Percentiles rank a stretch among this genome's conserved stretches.
Conservation (phyloP, 2,888 invertebrate species). For the Drosophila tripunctata region DNA sequence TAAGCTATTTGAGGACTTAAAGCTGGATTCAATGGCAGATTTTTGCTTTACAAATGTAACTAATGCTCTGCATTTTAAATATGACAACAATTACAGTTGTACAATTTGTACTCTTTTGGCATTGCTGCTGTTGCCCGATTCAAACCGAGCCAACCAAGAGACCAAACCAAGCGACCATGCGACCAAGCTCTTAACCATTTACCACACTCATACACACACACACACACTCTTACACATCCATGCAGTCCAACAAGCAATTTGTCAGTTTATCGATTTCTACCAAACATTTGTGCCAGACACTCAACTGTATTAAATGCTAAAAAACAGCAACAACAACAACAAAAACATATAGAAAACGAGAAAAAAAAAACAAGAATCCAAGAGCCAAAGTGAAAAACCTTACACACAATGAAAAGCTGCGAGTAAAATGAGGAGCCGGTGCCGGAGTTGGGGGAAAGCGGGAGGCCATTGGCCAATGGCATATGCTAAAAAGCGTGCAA, state of each 20-base stretch:
- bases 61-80: slow-evolving; percentile 76
- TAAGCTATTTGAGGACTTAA: slow-evolving; percentile 22
- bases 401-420: slow-evolving; percentile 80
- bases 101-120: slow-evolving; percentile 78
- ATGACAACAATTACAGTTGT: slow-evolving; percentile 80
- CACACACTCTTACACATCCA: slow-evolving; percentile 32
- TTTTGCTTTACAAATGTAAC: slow-evolving; percentile 54
- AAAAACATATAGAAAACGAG: slow-evolving; percentile 8
- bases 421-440: slow-evolving; percentile 23
- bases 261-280: slow-evolving; percentile 83
- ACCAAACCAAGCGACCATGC: slow-evolving; percentile 33
- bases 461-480: slow-evolving; percentile 70
- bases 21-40: slow-evolving; percentile 10
- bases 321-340: slow-evolving; percentile 67
- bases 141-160: slow-evolving; percentile 14
- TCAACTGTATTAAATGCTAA: slow-evolving; percentile 81
- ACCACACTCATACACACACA: slow-evolving; percentile 52
- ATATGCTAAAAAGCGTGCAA: slow-evolving; percentile 80
- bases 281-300: slow-evolving; percentile 81
- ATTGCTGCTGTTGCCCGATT: slow-evolving; percentile 50
- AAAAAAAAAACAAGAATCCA: slow-evolving; percentile 31
- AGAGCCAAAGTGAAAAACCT: slow-evolving; percentile 78
- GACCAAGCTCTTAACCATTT: slow-evolving; percentile 77
- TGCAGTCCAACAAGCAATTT: slow-evolving; percentile 79
- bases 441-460: not conserved